phyloP scores from a whole-genome alignment of 2,888 invertebrate genomes.

The Halocaridina rubra region DNA sequence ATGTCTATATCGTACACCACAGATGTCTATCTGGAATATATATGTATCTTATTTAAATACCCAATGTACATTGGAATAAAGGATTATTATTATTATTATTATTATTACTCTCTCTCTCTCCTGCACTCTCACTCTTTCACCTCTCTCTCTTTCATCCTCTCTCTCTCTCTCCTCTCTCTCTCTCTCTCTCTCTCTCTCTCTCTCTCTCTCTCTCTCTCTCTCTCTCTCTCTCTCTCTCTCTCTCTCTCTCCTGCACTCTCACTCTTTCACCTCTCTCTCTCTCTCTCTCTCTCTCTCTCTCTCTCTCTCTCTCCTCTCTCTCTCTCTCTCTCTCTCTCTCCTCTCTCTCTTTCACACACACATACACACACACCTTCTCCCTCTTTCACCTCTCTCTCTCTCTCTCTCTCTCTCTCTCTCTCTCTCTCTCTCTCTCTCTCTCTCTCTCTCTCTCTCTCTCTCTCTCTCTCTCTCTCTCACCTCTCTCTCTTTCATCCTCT shows the following conservation, averaged over 20 bases:
- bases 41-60: too few relatives aligned
- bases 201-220: not conserved
- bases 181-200: not conserved
- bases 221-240: not conserved
- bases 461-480: not conserved
- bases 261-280: too few relatives aligned
- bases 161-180: slow-evolving; percentile 6
- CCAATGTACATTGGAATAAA: too few relatives aligned
- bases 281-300: not conserved
- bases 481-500: not conserved
- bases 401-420: not conserved
- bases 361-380: too few relatives aligned
- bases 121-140: too few relatives aligned
- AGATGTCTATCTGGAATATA: too few relatives aligned
- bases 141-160: slow-evolving; percentile 7
- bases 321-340: not conserved
- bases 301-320: not conserved
- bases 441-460: not conserved
- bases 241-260: not conserved
- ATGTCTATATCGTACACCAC: too few relatives aligned
- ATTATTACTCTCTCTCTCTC: too few relatives aligned
- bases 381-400: too few relatives aligned
- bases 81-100: too few relatives aligned
- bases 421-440: not conserved
- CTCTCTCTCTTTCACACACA: too few relatives aligned